Base-by-base conservation (phyloP, 35 echinoderm and acorn worm genomes). In the Lytechinus variegatus region DNA sequence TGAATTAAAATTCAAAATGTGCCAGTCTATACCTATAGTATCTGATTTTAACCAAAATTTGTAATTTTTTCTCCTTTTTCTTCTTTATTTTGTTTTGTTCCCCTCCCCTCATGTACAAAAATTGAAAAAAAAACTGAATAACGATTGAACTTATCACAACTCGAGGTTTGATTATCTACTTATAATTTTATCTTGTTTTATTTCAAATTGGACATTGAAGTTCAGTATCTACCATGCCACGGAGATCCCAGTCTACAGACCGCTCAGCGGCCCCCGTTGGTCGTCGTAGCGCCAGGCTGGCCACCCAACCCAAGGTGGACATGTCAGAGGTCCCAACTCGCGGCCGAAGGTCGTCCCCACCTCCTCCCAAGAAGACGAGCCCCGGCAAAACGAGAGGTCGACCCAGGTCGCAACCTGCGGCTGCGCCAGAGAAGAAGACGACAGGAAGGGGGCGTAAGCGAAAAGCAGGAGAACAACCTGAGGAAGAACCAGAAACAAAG, bases 361-460 rank as follows among this genome's bases (percentile, higher is more conserved):
- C 91, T 27, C 91, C 91, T 27, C 52, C 91, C 10, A 93, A 93
- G 53, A 93, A 93, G 54, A 93, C 91, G 24, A 93, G 52, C 52
- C 52, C 91, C 10, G 53, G 91, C n/a, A 29, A 53, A 24, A 52
- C 91, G 44, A 93, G 91, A 53, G 91, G 91, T 27, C 91, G 91
- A 9, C 91, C 91, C 16, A 53, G 53, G 91, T 21, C 52, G 52
- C 12, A 9, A n/a, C 52, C 91, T 53, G 91, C n/a, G 8, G n/a
- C 54, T 9, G 13, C 52, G 9, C 91, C 91, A 19, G 52, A 27
- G 9, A 93, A 93, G 53, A 93, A 93, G 91, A 93, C 52, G 1
- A 56, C 91, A 53, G 54, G 91, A 54, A 93, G 91, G 91, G 91
- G 91, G 21, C 91, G 91, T 27, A 93, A 93, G 27, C 91, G 91